These are phyloP conservation scores for Diachasma alloeum DNA, from an alignment of 1,140 invertebrate genomes.

Conservation along the genomic window DNA sequence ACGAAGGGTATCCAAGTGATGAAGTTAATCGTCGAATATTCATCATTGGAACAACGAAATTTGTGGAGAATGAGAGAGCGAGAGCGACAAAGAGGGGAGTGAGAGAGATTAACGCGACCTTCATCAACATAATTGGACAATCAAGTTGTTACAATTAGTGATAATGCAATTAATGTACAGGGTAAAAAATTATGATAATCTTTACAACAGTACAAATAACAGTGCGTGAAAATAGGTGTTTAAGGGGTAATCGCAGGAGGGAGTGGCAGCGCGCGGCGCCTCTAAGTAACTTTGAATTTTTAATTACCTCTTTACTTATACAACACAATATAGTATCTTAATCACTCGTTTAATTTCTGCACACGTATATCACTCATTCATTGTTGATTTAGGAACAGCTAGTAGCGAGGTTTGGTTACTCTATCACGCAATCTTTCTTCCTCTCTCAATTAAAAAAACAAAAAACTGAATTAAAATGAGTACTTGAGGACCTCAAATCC, in stretches of 20 bases:
- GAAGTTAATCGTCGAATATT: not conserved
- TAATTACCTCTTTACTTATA: constrained; percentile 11
- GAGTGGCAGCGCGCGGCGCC: constrained; percentile 29
- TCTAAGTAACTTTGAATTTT: not conserved
- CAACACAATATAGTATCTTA: constrained; percentile 53
- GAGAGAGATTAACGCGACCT: not conserved
- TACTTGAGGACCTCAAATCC: not conserved
- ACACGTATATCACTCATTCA: constrained; percentile 62
- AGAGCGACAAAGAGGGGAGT: not conserved
- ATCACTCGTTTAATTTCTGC: constrained; percentile 53
- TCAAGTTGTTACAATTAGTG: not conserved
- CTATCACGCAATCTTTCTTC: constrained; percentile 61
- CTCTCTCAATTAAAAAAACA: constrained; percentile 20
- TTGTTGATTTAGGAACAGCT: constrained; percentile 66
- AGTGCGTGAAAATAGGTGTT: not conserved
- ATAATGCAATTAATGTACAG: constrained; percentile 5
- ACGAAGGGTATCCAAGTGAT: not conserved
- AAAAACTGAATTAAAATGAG: not conserved
- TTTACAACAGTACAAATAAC: not conserved
- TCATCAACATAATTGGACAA: not conserved
- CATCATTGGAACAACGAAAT: not conserved
- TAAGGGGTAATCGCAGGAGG: constrained; percentile 15
- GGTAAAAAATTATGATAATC: not conserved
- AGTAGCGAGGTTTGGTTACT: constrained; percentile 65
- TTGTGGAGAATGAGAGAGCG: constrained; percentile 5